A percentile compares a stretch with the other conserved stretches of the same genome.
These are phyloP conservation scores for Ceratitis capitata DNA, from an alignment of 1,140 invertebrate genomes.

Conservation along the genomic window DNA sequence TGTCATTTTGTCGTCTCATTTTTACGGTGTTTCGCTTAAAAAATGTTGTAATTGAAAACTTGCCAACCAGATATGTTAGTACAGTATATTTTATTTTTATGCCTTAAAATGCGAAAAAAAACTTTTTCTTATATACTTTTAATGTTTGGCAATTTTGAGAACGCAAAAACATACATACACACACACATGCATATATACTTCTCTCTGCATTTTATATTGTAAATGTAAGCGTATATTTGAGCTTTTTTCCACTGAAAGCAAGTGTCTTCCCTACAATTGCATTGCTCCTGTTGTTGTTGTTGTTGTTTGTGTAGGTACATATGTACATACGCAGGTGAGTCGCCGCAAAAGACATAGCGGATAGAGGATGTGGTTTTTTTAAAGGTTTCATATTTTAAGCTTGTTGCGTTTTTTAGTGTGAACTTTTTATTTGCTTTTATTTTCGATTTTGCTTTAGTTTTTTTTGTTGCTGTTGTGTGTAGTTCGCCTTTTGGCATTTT, in stretches of 20 bases:
- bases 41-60: slow-evolving; percentile 43
- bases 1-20: neutral
- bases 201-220: neutral
- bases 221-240: no score
- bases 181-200: neutral
- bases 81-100: no score
- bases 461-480: neutral
- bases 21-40: slow-evolving; percentile 15
- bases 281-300: neutral
- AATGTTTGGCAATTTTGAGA: neutral
- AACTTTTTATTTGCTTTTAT: neutral
- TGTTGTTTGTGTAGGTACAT: neutral
- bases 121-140: neutral
- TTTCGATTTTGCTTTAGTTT: neutral
- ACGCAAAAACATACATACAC: neutral
- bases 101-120: neutral
- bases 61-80: no score
- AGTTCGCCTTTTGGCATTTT: slow-evolving; percentile 13
- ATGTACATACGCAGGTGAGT: neutral
- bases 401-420: neutral
- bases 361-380: slow-evolving; percentile 26
- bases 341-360: neutral
- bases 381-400: slow-evolving; percentile 23
- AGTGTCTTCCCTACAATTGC: neutral
- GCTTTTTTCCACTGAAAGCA: no score